These are phyloP conservation scores for Cyanoderma ruficeps DNA, from an alignment of 2,113 vertebrate species.

Conservation along the genomic window DNA sequence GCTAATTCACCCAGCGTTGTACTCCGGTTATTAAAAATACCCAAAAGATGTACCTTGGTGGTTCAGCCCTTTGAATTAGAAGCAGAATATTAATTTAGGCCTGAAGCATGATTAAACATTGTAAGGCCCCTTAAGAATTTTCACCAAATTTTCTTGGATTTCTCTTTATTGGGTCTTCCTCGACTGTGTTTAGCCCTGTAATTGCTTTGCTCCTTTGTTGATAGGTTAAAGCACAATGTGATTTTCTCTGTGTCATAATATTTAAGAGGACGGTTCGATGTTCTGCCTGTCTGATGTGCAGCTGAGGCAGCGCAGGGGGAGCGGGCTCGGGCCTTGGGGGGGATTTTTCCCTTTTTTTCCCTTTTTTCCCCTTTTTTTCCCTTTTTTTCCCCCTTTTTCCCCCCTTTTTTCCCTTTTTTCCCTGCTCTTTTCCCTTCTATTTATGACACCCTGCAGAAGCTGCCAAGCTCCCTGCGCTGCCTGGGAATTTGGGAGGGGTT, in stretches of 20 bases:
- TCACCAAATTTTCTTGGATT: slow-evolving; percentile 86
- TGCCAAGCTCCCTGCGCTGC: neutral
- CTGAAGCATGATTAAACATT: slow-evolving; percentile 86
- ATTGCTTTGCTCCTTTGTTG: slow-evolving; percentile 87
- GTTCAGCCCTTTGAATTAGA: slow-evolving; percentile 86
- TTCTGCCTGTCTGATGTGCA: slow-evolving; percentile 67
- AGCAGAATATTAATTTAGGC: slow-evolving; percentile 90
- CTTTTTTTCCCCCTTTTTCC: rapidly evolving
- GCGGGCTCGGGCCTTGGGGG: neutral
- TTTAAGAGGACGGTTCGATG: slow-evolving; percentile 75
- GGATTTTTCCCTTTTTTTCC: no score
- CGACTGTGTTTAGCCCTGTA: slow-evolving; percentile 81
- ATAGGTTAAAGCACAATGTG: slow-evolving; percentile 81
- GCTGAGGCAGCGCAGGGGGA: slow-evolving; percentile 66
- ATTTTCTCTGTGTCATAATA: slow-evolving; percentile 81
- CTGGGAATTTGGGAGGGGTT: neutral
- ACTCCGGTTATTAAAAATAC: slow-evolving; percentile 87
- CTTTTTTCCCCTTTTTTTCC: no score
- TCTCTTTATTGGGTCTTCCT: slow-evolving; percentile 86
- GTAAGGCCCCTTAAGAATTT: slow-evolving; percentile 85
- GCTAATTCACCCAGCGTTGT: slow-evolving; percentile 81
- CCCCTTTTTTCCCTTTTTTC: no score
- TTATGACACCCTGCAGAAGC: neutral
- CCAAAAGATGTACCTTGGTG: slow-evolving; percentile 86
- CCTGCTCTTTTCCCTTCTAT: neutral